Conservation (phyloP, 2,888 invertebrate species). For the Apamea sordens region DNA sequence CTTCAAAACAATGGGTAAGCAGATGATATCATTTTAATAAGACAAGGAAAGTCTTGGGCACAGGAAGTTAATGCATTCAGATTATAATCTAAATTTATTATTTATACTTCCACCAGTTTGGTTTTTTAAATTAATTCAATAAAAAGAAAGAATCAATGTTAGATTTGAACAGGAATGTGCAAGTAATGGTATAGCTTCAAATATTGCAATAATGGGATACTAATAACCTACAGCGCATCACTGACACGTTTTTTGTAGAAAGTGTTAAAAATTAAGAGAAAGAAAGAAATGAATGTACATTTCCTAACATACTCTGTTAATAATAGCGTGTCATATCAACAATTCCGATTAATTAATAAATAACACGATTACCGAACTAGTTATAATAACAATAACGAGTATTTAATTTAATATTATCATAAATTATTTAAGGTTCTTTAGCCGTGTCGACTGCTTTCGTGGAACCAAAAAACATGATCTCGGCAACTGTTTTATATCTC, state of each 20-base stretch:
- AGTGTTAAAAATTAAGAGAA: conserved; percentile 26
- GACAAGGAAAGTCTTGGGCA: not conserved
- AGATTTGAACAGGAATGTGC: not conserved
- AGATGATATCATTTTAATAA: not conserved
- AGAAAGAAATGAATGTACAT: conserved; percentile 13
- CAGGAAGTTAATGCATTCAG: not conserved
- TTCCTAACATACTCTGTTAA: not conserved
- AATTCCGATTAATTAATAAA: conserved; percentile 7
- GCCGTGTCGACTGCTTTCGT: conserved; percentile 81
- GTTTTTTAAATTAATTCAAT: not conserved
- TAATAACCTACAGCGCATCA: conserved; percentile 6
- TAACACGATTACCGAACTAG: conserved; percentile 23
- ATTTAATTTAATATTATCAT: conserved; percentile 37
- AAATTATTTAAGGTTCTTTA: conserved; percentile 61
- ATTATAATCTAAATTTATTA: not conserved
- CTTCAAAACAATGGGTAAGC: not conserved
- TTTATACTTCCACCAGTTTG: not conserved
- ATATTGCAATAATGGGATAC: not conserved
- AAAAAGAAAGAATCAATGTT: not conserved
- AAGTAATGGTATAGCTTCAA: not conserved
- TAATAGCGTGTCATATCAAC: not conserved
- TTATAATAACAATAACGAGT: conserved; percentile 31
- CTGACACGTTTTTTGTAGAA: conserved; percentile 50
- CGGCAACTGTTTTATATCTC: conserved; percentile 70
- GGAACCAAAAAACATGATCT: conserved; percentile 84